Conservation (phyloP, 2,888 invertebrate species). For the Yponomeuta cagnagella region DNA sequence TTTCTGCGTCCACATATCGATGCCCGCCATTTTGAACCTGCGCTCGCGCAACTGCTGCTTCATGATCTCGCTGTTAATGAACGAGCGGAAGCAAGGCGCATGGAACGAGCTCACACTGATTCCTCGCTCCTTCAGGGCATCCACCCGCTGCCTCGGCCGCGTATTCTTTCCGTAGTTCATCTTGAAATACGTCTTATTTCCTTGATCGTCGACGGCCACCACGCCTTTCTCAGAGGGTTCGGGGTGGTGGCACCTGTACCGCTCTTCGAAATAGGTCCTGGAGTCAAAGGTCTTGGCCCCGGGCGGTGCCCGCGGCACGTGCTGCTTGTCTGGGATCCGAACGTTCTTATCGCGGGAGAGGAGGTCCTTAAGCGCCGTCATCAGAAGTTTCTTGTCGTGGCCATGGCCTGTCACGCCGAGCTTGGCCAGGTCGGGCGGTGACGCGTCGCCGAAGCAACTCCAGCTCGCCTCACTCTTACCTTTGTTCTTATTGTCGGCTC, state of each 20-base stretch:
- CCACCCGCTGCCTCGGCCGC: slow-evolving; percentile 43
- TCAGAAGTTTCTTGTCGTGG: slow-evolving; percentile 49
- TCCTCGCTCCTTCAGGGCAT: slow-evolving; percentile 39
- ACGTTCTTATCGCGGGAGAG: not conserved
- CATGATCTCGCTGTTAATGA: slow-evolving; percentile 47
- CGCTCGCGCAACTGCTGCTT: slow-evolving; percentile 33
- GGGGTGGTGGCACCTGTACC: slow-evolving; percentile 46
- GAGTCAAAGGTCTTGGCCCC: slow-evolving; percentile 17
- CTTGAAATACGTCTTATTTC: slow-evolving; percentile 54
- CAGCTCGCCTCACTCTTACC: slow-evolving; percentile 34
- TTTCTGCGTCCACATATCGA: not conserved
- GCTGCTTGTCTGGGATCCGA: not conserved
- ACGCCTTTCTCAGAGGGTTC: slow-evolving; percentile 53
- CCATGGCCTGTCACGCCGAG: slow-evolving; percentile 65
- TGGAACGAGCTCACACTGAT: slow-evolving; percentile 62
- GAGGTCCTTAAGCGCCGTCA: slow-evolving; percentile 20
- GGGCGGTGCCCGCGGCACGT: not conserved
- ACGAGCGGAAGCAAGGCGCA: slow-evolving; percentile 58
- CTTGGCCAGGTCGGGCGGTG: slow-evolving; percentile 46
- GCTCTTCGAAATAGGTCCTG: slow-evolving; percentile 25
- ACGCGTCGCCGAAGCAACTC: slow-evolving; percentile 60
- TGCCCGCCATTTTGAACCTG: not conserved
- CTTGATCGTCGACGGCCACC: slow-evolving; percentile 43
- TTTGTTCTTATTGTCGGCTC: not conserved
- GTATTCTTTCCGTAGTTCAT: slow-evolving; percentile 36